Conservation (phyloP, 2,888 invertebrate species). For the Tetrapedia diversipes region DNA sequence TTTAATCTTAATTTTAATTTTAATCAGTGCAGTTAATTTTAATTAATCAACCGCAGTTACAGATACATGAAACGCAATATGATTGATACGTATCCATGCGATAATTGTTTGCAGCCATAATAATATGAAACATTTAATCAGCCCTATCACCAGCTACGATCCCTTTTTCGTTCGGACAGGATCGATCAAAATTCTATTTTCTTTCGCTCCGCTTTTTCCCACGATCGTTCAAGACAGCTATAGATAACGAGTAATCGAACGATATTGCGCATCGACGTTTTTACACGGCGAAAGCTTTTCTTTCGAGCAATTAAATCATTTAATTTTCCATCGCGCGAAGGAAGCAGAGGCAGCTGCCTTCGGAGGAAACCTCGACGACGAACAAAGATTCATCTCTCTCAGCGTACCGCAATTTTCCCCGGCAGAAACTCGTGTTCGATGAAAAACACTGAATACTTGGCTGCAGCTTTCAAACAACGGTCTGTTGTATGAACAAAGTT, state of each 20-base stretch:
- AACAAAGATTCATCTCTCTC: constrained; percentile 3
- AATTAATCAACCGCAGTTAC: too few relatives aligned
- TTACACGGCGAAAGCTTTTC: neutral
- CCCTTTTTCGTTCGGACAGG: neutral
- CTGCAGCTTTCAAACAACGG: neutral
- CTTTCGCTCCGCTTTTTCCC: neutral
- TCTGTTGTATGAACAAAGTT: neutral
- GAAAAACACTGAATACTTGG: neutral
- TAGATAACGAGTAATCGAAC: neutral
- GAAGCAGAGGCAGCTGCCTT: neutral
- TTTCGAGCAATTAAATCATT: constrained; percentile 45
- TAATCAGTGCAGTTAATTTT: too few relatives aligned
- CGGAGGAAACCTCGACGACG: neutral
- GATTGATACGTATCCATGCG: too few relatives aligned
- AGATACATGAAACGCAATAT: too few relatives aligned
- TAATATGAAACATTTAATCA: too few relatives aligned
- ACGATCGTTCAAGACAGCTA: neutral
- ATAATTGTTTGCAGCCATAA: too few relatives aligned
- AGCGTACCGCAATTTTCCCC: neutral
- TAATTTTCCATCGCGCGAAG: constrained; percentile 11
- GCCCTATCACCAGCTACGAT: neutral
- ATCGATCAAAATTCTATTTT: neutral
- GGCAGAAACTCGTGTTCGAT: neutral
- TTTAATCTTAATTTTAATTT: too few relatives aligned
- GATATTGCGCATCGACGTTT: neutral